Percentiles rank a stretch among this genome's conserved stretches.
Evolutionary conservation across 2,113 vertebrate species (phyloP).

Genomic region (Rhegmatorhina hoffmannsi): DNA sequence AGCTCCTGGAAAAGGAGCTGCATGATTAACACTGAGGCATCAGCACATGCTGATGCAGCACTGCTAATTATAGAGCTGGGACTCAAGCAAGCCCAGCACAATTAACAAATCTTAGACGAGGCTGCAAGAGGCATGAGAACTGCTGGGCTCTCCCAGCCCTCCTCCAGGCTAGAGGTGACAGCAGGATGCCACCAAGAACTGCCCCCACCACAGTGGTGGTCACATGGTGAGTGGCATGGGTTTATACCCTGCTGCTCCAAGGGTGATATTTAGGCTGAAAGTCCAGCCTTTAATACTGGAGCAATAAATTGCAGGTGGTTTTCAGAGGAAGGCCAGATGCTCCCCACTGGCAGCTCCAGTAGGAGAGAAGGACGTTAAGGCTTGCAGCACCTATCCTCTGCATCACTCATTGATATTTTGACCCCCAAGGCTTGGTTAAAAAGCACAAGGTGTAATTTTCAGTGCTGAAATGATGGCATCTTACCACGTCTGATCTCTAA

Average conservation of each 20-base stretch:
- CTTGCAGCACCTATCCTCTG: not conserved
- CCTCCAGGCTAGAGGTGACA: not conserved
- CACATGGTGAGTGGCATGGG: rapidly evolving
- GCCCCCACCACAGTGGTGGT: rapidly evolving
- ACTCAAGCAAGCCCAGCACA: not conserved
- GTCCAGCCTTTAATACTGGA: not conserved
- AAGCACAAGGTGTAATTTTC: not conserved
- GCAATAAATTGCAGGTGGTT: not conserved
- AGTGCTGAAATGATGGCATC: not conserved
- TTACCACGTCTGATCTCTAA: not conserved
- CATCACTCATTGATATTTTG: rapidly evolving
- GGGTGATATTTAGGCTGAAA: not conserved
- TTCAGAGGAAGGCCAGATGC: not conserved
- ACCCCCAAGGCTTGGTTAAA: not conserved
- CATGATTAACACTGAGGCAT: rapidly evolving
- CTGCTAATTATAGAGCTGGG: not conserved
- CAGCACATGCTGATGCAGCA: not conserved
- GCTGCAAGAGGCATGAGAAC: not conserved
- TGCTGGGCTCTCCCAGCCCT: not conserved
- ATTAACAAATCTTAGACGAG: not conserved
- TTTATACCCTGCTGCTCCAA: not conserved
- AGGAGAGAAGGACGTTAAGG: not conserved
- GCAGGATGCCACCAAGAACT: not conserved
- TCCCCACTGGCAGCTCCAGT: not conserved
- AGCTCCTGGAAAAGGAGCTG: conserved; percentile 12